Base-by-base conservation (phyloP, 2,888 invertebrate species). In the Piscicola geometra region DNA sequence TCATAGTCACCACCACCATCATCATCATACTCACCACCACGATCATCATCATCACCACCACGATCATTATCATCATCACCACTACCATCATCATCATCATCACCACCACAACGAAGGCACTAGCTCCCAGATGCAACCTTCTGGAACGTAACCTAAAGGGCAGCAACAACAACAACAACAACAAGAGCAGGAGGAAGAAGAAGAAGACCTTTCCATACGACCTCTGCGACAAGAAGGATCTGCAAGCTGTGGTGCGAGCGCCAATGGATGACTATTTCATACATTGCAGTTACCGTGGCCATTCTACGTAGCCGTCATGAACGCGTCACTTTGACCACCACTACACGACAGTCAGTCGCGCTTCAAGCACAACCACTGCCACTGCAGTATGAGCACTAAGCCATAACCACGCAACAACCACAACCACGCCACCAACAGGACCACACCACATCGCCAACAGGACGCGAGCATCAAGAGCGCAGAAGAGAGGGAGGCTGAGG, bases 401-500 rank as follows among this genome's bases (percentile, higher is more conserved):
- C 60, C 60, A 25, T n/a, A 15, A 56, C 60, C 60, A 56, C 50
- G 12, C n/a, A n/a, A n/a, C 21, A 5, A 18, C 60, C n/a, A 56
- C 60, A 15, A 25, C 60, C 60, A 18, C 21, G 15, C 41, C 15
- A 41, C 41, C 41, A 41, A 5, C 41, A 41, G 9, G 9, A 15
- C 41, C 41, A 15, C 41, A 41, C 5, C 60, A 5, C n/a, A 56
- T n/a, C 21, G 5, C 60, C 60, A 18, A 5, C 60, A 56, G 60
- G n/a, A 56, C 60, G 21, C 60, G 25, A 56, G 25, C 60, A 25
- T 56, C n/a, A 25, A 21, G 60, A n/a, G 3, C 5, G 60, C 60
- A 21, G 71, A 52, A 28, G 71, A 41, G 47, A 71, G 28, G 1
- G 71, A 50, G 47, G 1, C 52, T 50, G 71, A 71, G 9, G 71